Base-by-base conservation (phyloP, 2,888 invertebrate species). In the Melieria picta region DNA sequence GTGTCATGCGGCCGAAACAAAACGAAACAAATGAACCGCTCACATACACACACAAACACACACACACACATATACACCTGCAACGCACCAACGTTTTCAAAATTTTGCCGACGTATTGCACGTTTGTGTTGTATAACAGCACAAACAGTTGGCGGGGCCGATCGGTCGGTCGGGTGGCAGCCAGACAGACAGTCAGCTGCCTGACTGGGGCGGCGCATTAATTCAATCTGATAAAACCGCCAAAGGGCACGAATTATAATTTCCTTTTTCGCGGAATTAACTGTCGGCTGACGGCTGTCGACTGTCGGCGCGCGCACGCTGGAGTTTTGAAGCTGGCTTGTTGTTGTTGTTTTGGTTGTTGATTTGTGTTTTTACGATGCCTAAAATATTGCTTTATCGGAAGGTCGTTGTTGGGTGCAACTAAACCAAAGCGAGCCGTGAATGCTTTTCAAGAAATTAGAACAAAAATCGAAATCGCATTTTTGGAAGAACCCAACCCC, bases 181-280 rank as follows among this genome's bases (percentile, higher is more conserved):
- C 45, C 43, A 61, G 5, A 43, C 52, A 16, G 55, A 50, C 74
- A 74, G 78, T 74, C 80, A 72, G 30, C 30, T 30, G 30, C 30
- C 1, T 30, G 71, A 5, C 45, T 72, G 50, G 61, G 67, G 79
- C 79, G 81, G 81, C 81, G 84, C 84, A 83, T 84, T 85, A 85
- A 85, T 85, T 85, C 84, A 82, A 85, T 85, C 83, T 80, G 85
- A 85, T 85, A 84, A 69, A 84, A 84, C 80, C 80, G 84, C 85
- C 84, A 82, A 82, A 83, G 85, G 85, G 84, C 82, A 85, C 81
- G 83, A 84, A 85, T 84, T 85, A 85, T 85, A 85, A 85, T 85
- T 85, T 85, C 85, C 85, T 84, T 77, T 84, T 84, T 84, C 84
- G 84, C 83, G 83, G 82, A 85, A 85, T 84, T 84, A 85, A 84